Evolutionary conservation across 2,797 vertebrate species (phyloP).

Genomic region (Antennarius maculatus): DNA sequence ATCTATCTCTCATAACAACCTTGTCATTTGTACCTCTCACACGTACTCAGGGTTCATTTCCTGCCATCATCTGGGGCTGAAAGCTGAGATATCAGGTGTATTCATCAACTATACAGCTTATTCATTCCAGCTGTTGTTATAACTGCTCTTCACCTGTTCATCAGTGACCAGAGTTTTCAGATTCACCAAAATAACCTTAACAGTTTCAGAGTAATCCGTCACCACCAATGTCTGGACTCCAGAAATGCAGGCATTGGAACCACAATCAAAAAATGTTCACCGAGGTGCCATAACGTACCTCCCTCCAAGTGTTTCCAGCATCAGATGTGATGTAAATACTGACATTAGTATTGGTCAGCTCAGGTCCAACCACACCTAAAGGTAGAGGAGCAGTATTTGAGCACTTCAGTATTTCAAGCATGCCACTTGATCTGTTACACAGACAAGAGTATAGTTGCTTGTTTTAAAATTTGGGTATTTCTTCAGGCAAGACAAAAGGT

Average conservation of each 20-base stretch:
- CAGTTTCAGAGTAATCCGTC: too few relatives aligned
- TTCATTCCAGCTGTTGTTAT: too few relatives aligned
- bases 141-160: too few relatives aligned
- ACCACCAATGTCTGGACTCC: too few relatives aligned
- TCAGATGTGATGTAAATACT: constrained; percentile 95
- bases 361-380: constrained; percentile 89
- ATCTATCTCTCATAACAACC: too few relatives aligned
- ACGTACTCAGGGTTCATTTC: too few relatives aligned
- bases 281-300: constrained; percentile 78
- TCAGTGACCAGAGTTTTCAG: too few relatives aligned
- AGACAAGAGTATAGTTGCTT: not conserved
- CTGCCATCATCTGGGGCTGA: too few relatives aligned
- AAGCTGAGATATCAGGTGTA: too few relatives aligned
- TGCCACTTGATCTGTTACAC: not conserved
- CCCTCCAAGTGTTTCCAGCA: constrained; percentile 93
- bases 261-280: not conserved
- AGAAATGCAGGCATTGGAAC: not conserved
- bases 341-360: constrained; percentile 88
- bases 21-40: too few relatives aligned
- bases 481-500: not conserved
- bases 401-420: constrained; percentile 14
- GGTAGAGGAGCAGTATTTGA: not conserved
- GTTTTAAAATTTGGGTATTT: not conserved
- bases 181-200: not conserved
- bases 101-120: too few relatives aligned